Base-by-base conservation (phyloP, 2,888 invertebrate genomes). In the Napeogenes sylphis region DNA sequence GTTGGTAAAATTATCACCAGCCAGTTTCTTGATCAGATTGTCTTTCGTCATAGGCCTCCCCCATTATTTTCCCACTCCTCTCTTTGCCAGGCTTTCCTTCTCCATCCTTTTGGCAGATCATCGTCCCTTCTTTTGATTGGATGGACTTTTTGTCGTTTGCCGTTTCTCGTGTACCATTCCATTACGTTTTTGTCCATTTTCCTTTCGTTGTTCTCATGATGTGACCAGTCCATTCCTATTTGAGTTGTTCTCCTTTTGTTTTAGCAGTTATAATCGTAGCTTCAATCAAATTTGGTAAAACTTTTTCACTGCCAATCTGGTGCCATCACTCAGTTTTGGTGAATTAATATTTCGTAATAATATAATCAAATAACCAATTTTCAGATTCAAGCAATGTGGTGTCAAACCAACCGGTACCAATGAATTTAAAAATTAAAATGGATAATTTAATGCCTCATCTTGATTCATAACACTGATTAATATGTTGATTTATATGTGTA, bases 351-450 rank as follows among this genome's bases (percentile, higher is more conserved):
- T 69, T 58, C 65, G 56, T 51, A 69, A 61, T 64, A 65, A 58
- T 62, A 62, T 66, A 64, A 65, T 65, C 32, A 63, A 45, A 58
- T 66, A 65, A 55, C 67, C 61, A 66, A 69, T 42, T 66, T 63
- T 67, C 56, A 69, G 45, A 45, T 64, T 61, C 58, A 69, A 59
- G 56, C 58, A 59, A 62, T 69, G 67, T 47, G 61, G 55, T 68
- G 63, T 62, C 35, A 67, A 56, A 56, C 58, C 61, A 57, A 58
- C 55, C 45, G 56, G 57, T 51, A 63, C 45, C 56, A 63, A 59
- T 45, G 61, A 68, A 60, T 61, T 68, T 65, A 67, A 69, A 68
- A 68, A 68, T 66, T 65, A 53, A 38, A 59, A 65, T 61, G 63
- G 63, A 66, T 64, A 63, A 62, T 63, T 68, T 42, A 58, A 33